Base-by-base conservation (phyloP, 2,888 invertebrate genomes). In the Rotaria socialis region DNA sequence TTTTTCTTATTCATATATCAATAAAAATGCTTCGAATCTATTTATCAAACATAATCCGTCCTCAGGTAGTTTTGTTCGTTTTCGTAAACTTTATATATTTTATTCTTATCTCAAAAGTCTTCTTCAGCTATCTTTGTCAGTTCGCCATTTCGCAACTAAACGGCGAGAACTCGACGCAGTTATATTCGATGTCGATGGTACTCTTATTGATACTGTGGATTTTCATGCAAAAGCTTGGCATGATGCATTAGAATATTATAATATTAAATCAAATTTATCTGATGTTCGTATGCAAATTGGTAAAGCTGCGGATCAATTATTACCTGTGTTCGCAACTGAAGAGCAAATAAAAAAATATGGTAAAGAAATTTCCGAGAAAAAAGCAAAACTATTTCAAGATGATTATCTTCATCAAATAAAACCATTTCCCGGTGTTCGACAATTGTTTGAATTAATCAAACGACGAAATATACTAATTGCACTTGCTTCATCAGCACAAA, bases 381-480 rank as follows among this genome's bases (percentile, higher is more conserved):
- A 47, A 47, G 80, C 43, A 4, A 22, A 47, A 80, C 5, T 80
- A 80, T 80, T 80, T n/a, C 1, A 47, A 80, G 80, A 80, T 6
- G 47, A 47, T n/a, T 80, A 80, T 80, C 10, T 80, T 5, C 16
- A 43, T 47, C 22, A 80, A 47, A 47, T 80, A 7, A 43, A 47
- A n/a, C 47, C 80, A 47, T 80, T 80, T 80, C 47, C 80, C 24
- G 80, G 80, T 80, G 80, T 80, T 47, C 80, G 80, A 43, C 7
- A 43, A 47, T 80, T 80, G n/a, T 80, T 80, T 80, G 47, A 80
- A 80, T 11, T 80, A n/a, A 80, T 80, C 47, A 80, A 80, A 80
- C 41, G 47, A 80, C 80, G 80, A 24, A 47, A 47, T 80, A n/a
- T 80, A 5, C 43, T 10, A n/a, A 80, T 80, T 47, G 80, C 80